phyloP scores from a whole-genome alignment of 2,888 invertebrate genomes.

The Calephelis perditalis region DNA sequence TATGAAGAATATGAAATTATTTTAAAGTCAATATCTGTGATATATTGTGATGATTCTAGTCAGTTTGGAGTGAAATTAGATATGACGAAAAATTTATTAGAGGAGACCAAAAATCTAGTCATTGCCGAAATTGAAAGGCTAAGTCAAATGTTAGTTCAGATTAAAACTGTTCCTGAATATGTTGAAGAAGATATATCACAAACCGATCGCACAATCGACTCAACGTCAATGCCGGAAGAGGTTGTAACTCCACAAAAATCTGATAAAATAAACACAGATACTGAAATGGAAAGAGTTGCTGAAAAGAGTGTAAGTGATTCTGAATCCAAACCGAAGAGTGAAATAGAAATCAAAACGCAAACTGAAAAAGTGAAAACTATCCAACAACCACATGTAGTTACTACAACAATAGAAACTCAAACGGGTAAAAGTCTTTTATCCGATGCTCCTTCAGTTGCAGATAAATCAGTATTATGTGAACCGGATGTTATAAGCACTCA shows the following conservation, averaged over 20 bases:
- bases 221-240: conserved; percentile 85
- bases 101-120: conserved; percentile 80
- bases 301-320: conserved; percentile 27
- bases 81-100: conserved; percentile 74
- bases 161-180: conserved; percentile 52
- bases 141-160: conserved; percentile 62
- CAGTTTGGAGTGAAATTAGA: conserved; percentile 74
- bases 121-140: conserved; percentile 77
- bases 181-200: conserved; percentile 70
- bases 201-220: conserved; percentile 82
- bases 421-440: conserved; percentile 80
- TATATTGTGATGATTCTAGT: conserved; percentile 69
- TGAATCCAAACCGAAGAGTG: conserved; percentile 20
- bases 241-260: conserved; percentile 63
- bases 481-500: conserved; percentile 55
- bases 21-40: conserved; percentile 62
- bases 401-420: conserved; percentile 79
- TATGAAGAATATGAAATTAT: conserved; percentile 68
- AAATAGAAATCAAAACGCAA: conserved; percentile 25
- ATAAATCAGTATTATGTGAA: conserved; percentile 63
- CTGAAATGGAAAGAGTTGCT: conserved; percentile 29
- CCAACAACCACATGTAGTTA: conserved; percentile 34
- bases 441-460: conserved; percentile 54
- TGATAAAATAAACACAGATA: conserved; percentile 16
- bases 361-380: conserved; percentile 30